A percentile compares a stretch with the other conserved stretches of the same genome.
phyloP scores from a whole-genome alignment of 2,888 invertebrate genomes.

The Pilophorus perplexus region DNA sequence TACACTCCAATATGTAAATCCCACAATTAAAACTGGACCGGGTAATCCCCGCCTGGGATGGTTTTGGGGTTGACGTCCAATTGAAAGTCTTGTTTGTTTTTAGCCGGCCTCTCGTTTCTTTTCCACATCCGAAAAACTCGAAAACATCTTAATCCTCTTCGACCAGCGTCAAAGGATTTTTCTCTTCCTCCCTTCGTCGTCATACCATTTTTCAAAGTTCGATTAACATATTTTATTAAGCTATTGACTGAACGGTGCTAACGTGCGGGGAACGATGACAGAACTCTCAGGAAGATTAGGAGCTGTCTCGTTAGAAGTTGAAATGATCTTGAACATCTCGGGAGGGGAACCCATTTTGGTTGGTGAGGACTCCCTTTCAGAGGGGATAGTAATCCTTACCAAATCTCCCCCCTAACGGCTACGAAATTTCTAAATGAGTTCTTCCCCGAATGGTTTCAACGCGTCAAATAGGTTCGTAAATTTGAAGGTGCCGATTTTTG shows the following conservation, averaged over 20 bases:
- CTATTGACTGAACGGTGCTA: constrained; percentile 18
- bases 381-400: neutral
- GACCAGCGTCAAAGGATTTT: too few species aligned
- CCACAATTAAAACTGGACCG: constrained; percentile 39
- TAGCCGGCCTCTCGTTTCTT: neutral
- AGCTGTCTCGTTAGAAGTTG: constrained; percentile 18
- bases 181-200: neutral
- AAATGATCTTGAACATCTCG: constrained; percentile 6
- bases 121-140: neutral
- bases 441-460: too few species aligned
- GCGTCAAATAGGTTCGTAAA: too few species aligned
- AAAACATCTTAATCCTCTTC: constrained; percentile 1
- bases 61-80: constrained; percentile 35
- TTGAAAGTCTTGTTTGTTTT: constrained; percentile 25
- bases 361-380: neutral
- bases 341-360: neutral
- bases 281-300: constrained; percentile 8
- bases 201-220: neutral
- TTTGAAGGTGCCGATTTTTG: too few species aligned
- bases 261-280: constrained; percentile 10
- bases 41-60: constrained; percentile 27
- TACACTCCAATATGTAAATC: constrained; percentile 36
- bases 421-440: too few species aligned
- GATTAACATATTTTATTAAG: constrained; percentile 29
- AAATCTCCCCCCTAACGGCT: neutral